Conservation (phyloP, 2,797 vertebrate species). For the Eulemur mongoz region DNA sequence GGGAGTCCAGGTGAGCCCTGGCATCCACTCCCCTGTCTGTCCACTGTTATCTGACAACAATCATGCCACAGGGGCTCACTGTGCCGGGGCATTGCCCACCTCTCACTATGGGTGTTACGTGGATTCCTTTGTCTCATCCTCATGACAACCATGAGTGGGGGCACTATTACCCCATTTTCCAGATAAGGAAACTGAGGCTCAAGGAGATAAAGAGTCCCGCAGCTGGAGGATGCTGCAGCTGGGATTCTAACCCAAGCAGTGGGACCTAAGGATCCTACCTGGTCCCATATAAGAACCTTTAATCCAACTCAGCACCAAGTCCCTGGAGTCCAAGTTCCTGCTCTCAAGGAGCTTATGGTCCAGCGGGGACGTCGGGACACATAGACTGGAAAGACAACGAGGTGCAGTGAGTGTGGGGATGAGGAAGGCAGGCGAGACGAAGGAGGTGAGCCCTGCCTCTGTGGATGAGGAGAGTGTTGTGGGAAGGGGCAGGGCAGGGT, state of each 20-base stretch:
- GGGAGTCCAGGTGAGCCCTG: not conserved
- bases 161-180: not conserved
- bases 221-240: not conserved
- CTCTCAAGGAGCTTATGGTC: not conserved
- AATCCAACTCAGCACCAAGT: not conserved
- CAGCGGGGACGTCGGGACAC: not conserved
- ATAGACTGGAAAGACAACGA: not conserved
- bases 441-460: not conserved
- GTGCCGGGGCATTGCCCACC: rapidly evolving
- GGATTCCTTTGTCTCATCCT: not conserved
- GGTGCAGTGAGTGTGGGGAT: not conserved
- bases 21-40: not conserved
- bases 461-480: not conserved
- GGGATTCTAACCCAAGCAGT: not conserved
- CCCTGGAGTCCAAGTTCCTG: not conserved
- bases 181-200: not conserved
- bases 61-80: not conserved
- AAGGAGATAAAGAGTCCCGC: not conserved
- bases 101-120: not conserved
- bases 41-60: not conserved
- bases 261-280: not conserved
- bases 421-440: not conserved
- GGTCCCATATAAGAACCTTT: not conserved
- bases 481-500: not conserved
- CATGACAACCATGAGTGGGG: not conserved